Percentiles rank a stretch among this genome's conserved stretches.
Evolutionary conservation across 2,113 vertebrate species (phyloP).

Genomic region (Paedocypris sp.): DNA sequence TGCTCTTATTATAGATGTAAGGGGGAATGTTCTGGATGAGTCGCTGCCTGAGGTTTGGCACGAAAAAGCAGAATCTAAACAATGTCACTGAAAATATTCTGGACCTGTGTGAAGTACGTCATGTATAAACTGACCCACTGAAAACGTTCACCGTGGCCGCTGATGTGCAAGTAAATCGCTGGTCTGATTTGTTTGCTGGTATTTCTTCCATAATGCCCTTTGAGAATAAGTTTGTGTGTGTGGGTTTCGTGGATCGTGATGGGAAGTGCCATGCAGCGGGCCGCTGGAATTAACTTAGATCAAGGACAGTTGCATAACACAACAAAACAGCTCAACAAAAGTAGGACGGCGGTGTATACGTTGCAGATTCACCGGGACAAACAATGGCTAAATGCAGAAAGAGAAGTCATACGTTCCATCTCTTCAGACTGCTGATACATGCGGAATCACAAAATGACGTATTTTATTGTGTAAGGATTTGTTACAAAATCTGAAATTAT

Average conservation of each 20-base stretch:
- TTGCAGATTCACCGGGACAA: not conserved
- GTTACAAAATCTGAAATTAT: too few species aligned
- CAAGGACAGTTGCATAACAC: slow-evolving; percentile 21
- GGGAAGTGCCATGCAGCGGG: not conserved
- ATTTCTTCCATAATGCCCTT: not conserved
- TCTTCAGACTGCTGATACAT: too few species aligned
- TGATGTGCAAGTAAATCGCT: not conserved
- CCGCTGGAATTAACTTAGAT: slow-evolving; percentile 25
- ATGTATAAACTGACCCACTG: too few species aligned
- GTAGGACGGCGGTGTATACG: not conserved
- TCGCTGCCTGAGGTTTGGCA: too few species aligned
- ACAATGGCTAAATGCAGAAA: not conserved
- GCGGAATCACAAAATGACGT: too few species aligned
- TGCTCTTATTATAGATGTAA: too few species aligned
- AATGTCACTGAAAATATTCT: too few species aligned
- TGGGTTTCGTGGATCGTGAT: not conserved
- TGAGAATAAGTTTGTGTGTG: slow-evolving; percentile 2
- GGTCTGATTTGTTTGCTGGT: not conserved
- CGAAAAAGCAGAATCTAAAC: too few species aligned
- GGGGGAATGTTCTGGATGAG: too few species aligned
- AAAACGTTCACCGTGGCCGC: too few species aligned
- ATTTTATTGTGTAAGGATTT: too few species aligned
- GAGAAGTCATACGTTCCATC: not conserved
- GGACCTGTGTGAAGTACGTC: too few species aligned
- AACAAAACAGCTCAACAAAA: slow-evolving; percentile 19